These are phyloP conservation scores for Pipistrellus kuhlii DNA, from an alignment of 2,797 vertebrate species.

Conservation along the genomic window DNA sequence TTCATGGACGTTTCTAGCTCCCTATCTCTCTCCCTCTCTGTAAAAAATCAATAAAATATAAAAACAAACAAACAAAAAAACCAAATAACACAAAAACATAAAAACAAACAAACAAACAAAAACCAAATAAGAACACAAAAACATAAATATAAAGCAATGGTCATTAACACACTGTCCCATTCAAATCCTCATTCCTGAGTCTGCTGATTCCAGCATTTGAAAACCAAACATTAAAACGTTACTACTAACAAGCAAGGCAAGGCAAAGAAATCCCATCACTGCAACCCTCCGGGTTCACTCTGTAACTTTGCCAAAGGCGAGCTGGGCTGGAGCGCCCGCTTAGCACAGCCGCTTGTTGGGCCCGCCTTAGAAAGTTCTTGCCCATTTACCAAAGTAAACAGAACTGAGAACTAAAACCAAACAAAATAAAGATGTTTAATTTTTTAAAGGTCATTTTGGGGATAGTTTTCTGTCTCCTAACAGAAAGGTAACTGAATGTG, in stretches of 20 bases:
- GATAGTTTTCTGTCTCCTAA: neutral
- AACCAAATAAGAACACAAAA: slow-evolving; percentile 14
- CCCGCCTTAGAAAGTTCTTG: neutral
- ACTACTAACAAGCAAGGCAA: neutral
- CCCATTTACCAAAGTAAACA: neutral
- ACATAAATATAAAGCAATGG: neutral
- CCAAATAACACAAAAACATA: too few species aligned
- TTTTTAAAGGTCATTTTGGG: neutral
- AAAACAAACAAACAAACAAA: too few species aligned
- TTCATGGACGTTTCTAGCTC: too few species aligned
- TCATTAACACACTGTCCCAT: neutral
- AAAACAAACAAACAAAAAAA: too few species aligned
- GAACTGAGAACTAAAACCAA: neutral
- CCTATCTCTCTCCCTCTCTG: too few species aligned
- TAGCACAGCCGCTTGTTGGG: neutral
- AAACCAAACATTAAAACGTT: slow-evolving; percentile 4
- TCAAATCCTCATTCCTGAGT: neutral
- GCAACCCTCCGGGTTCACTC: neutral
- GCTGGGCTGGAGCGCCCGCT: too few species aligned
- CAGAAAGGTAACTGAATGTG: neutral
- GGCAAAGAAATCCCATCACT: neutral
- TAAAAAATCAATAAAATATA: too few species aligned
- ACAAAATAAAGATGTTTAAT: neutral
- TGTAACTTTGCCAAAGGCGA: neutral
- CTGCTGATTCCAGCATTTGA: slow-evolving; percentile 5